Conservation (phyloP, 2,888 invertebrate species). For the Synanthedon formicaeformis region DNA sequence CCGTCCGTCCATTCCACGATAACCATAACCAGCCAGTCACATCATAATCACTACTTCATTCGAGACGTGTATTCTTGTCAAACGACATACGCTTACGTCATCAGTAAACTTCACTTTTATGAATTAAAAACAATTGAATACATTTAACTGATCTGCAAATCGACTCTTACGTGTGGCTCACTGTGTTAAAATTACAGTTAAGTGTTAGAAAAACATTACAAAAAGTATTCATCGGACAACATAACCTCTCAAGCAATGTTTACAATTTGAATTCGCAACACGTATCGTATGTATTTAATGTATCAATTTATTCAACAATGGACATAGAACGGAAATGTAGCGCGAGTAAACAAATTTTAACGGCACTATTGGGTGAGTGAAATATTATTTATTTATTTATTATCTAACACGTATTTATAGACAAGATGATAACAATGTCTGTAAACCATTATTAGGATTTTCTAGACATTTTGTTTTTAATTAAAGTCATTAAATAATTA, state of each 20-base stretch:
- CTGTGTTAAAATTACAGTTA: no score
- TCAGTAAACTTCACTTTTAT: neutral
- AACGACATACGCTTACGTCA: neutral
- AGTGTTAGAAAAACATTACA: no score
- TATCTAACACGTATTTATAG: neutral
- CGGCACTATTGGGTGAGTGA: conserved; percentile 40
- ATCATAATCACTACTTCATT: neutral
- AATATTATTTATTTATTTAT: conserved; percentile 2
- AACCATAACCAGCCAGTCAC: neutral
- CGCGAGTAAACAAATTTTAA: conserved; percentile 34
- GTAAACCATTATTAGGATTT: no score
- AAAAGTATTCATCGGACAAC: conserved; percentile 6
- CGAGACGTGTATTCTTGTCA: neutral
- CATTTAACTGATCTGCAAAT: neutral
- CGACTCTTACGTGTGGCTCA: no score
- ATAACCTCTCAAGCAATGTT: conserved; percentile 1
- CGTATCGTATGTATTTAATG: neutral
- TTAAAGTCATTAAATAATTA: neutral
- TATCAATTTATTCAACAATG: conserved; percentile 16
- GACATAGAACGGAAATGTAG: conserved; percentile 22
- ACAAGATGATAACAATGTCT: no score
- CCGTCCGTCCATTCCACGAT: no score
- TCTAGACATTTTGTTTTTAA: no score
- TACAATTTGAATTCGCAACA: neutral
- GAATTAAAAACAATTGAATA: neutral